A percentile compares a stretch with the other conserved stretches of the same genome.
phyloP scores from a whole-genome alignment of 2,888 invertebrate genomes.

The Andrena camellia region DNA sequence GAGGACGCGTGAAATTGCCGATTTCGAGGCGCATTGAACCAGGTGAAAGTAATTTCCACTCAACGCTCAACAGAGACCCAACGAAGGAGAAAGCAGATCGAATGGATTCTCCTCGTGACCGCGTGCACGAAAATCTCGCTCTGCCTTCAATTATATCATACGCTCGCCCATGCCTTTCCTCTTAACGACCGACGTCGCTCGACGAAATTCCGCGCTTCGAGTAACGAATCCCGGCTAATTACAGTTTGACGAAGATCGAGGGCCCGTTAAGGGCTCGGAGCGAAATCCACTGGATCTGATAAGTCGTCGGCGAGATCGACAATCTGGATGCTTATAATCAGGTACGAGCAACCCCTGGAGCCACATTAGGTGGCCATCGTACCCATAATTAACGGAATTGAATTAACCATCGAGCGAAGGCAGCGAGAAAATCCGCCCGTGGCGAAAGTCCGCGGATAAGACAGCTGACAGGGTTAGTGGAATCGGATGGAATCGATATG shows the following conservation, averaged over 20 bases:
- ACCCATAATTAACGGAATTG: conserved; percentile 37
- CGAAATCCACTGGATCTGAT: conserved; percentile 27
- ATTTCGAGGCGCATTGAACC: not conserved
- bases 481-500: not conserved
- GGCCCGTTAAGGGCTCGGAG: conserved; percentile 10
- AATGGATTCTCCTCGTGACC: conserved; percentile 4
- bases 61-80: not conserved
- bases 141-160: conserved; percentile 33
- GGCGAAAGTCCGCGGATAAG: not conserved
- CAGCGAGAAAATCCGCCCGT: not conserved
- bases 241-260: conserved; percentile 28
- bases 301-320: conserved; percentile 25
- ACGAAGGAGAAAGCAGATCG: conserved; percentile 46
- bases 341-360: conserved; percentile 12
- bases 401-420: conserved; percentile 39
- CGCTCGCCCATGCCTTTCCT: not conserved
- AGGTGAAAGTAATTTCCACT: conserved; percentile 38
- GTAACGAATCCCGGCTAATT: conserved; percentile 41
- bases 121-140: not conserved
- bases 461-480: not conserved
- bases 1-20: not conserved
- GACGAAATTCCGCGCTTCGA: conserved; percentile 18
- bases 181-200: not conserved
- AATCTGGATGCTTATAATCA: conserved; percentile 28
- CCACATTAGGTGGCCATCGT: conserved; percentile 6